Base-by-base conservation (phyloP, 53 echinoderm and acorn worm genomes). In the Paracentrotus lividus region DNA sequence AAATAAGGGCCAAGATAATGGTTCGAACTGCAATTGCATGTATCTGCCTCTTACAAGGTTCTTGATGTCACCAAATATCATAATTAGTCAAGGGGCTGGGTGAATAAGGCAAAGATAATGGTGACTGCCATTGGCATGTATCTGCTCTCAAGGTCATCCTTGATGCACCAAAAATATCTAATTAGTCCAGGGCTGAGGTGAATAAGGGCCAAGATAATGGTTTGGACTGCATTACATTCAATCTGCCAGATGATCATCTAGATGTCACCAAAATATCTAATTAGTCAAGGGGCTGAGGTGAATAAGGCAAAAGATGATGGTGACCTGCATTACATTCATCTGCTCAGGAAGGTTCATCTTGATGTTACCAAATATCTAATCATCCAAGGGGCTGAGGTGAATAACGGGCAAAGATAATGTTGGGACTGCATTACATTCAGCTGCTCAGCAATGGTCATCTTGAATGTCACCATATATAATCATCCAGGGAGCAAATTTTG, bases 151-250 rank as follows among this genome's bases (percentile, higher is more conserved):
- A 13, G 72, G 72, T 5, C 72, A 38, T 38, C 40, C 38, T 38
- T 36, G 38, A 26, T 6, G n/a, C 14, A 16, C 15, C 34, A 72
- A 61, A n/a, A n/a, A 61, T n/a, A 61, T 26, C 4, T 61, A 61
- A 61, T 61, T 27, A 78, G 45, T 78, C 36, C 43, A 44, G 45
- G n/a, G 78, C 78, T 44, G 24, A 78, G 3, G 78, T 78, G 78
- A 23, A 78, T n/a, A 45, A 45, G 9, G 26, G 5, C 27, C 6
- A 61, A 1, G 9, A 61, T 26, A 4, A 2, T 26, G 61, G 27
- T 61, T n/a, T 61, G 0, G 0, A 26, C 61, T 26, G 27, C 61
- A 61, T 61, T 61, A 61, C 61, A 5, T 26, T 9, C 4, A 26
- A 6, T 27, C 6, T 2, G n/a, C 6, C 12, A 61, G n/a, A 61